These are phyloP conservation scores for Drosophila recens DNA, from an alignment of 2,888 invertebrate species.

Conservation along the genomic window DNA sequence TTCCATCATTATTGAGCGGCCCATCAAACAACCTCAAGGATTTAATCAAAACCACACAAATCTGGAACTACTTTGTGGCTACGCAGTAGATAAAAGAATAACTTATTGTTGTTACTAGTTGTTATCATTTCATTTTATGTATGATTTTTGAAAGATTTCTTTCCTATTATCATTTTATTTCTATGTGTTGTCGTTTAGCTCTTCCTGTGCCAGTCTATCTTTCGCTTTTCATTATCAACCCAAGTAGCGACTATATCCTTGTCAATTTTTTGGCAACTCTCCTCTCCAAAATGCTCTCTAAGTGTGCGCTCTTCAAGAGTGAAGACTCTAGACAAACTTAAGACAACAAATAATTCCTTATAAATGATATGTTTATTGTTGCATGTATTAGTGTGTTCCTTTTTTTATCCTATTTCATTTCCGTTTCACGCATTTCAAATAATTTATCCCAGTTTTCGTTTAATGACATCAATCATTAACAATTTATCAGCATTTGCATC, in stretches of 20 bases:
- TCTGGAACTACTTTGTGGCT: slow-evolving; percentile 62
- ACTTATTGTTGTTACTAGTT: slow-evolving; percentile 76
- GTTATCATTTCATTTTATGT: slow-evolving; percentile 50
- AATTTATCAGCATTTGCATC: slow-evolving; percentile 37
- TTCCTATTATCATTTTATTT: slow-evolving; percentile 35
- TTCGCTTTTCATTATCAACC: slow-evolving; percentile 11
- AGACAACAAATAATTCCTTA: neutral
- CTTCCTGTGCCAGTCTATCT: slow-evolving; percentile 34
- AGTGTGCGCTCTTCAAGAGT: slow-evolving; percentile 28
- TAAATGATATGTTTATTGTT: slow-evolving; percentile 32
- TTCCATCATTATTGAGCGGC: slow-evolving; percentile 86
- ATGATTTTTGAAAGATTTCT: slow-evolving; percentile 39
- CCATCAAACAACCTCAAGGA: slow-evolving; percentile 82
- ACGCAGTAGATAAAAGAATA: slow-evolving; percentile 68
- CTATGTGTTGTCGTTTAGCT: slow-evolving; percentile 67
- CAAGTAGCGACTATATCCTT: slow-evolving; percentile 46
- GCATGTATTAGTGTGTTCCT: slow-evolving; percentile 54
- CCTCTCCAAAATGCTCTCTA: slow-evolving; percentile 25
- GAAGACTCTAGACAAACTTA: slow-evolving; percentile 1
- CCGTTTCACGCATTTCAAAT: slow-evolving; percentile 40
- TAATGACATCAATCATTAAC: slow-evolving; percentile 28
- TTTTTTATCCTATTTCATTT: slow-evolving; percentile 23
- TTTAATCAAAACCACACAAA: slow-evolving; percentile 46
- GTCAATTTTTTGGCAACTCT: slow-evolving; percentile 25
- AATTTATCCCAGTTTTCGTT: neutral